Conservation (phyloP, 2,797 vertebrate species). For the Columba guinea region DNA sequence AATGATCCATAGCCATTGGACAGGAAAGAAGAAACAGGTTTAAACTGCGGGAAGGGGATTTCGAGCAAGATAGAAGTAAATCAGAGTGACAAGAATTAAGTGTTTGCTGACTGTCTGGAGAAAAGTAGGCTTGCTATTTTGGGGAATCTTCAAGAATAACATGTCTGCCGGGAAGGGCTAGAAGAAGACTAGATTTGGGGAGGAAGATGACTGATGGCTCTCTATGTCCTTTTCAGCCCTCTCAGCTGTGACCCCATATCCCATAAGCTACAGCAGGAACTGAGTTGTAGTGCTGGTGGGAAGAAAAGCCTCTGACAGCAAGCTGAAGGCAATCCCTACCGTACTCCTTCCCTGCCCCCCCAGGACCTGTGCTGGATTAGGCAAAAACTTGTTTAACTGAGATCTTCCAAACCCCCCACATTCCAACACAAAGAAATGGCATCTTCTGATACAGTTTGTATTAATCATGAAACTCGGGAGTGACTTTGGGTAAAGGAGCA, state of each 20-base stretch:
- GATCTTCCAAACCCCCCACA: background rate
- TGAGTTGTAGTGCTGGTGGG: background rate
- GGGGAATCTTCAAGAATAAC: background rate
- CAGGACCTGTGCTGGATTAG: background rate
- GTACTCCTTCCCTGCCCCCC: background rate
- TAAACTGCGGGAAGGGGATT: conserved; percentile 48
- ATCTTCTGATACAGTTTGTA: background rate
- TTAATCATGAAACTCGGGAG: background rate
- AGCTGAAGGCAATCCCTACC: background rate
- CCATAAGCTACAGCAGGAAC: conserved; percentile 1
- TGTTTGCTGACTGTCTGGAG: conserved; percentile 40
- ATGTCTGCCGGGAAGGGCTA: background rate
- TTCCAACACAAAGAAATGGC: background rate
- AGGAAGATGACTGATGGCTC: conserved; percentile 6
- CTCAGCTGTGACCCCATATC: conserved; percentile 36
- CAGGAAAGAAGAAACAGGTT: conserved; percentile 35
- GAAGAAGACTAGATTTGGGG: background rate
- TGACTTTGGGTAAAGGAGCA: background rate
- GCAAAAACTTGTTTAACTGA: background rate
- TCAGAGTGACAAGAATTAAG: conserved; percentile 58
- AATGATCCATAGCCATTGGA: background rate
- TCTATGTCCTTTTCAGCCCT: background rate
- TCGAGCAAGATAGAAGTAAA: conserved; percentile 31
- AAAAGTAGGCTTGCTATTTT: background rate
- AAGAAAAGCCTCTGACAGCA: background rate